phyloP scores from a whole-genome alignment of 2,888 invertebrate species.

The Drosophila siamana region DNA sequence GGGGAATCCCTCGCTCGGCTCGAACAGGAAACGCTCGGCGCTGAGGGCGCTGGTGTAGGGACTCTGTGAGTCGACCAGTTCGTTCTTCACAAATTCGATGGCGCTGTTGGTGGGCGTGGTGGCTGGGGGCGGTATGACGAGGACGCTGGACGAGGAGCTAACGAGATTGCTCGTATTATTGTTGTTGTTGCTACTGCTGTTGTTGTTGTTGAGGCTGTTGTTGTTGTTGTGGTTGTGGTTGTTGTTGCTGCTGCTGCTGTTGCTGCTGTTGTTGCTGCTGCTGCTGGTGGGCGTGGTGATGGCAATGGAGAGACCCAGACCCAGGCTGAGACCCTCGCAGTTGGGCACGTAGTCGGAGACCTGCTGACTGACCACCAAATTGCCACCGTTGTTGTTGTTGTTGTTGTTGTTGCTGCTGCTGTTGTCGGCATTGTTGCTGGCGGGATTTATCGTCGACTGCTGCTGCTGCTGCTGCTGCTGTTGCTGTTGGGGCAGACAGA shows the following conservation, averaged over 20 bases:
- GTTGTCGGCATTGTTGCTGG: slow-evolving; percentile 63
- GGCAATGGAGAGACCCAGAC: slow-evolving; percentile 39
- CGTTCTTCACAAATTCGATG: slow-evolving; percentile 85
- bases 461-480: slow-evolving; percentile 62
- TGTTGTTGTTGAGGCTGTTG: slow-evolving; percentile 26
- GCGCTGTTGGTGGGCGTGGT: slow-evolving; percentile 80
- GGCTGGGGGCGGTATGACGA: slow-evolving; percentile 30
- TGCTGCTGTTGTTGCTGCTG: slow-evolving; percentile 39
- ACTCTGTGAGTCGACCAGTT: slow-evolving; percentile 84
- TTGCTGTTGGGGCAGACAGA: no score
- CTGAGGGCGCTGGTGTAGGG: slow-evolving; percentile 85
- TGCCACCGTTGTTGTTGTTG: slow-evolving; percentile 51
- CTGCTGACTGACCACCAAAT: slow-evolving; percentile 57
- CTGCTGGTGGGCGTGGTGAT: slow-evolving; percentile 53
- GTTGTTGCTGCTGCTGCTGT: slow-evolving; percentile 16
- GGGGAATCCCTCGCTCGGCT: slow-evolving; percentile 83
- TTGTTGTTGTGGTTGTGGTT: slow-evolving; percentile 26
- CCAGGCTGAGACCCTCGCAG: slow-evolving; percentile 62
- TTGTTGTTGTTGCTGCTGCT: slow-evolving; percentile 52
- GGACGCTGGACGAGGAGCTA: slow-evolving; percentile 27
- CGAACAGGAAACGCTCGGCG: slow-evolving; percentile 85
- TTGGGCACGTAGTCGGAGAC: slow-evolving; percentile 71
- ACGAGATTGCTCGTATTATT: slow-evolving; percentile 4
- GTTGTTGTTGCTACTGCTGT: slow-evolving; percentile 11
- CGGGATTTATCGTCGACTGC: slow-evolving; percentile 56